Evolutionary conservation across 2,797 vertebrate species (phyloP), one percentile per base, ranked within the genome.

Genomic region (Pachyuromys duprasi): DNA sequence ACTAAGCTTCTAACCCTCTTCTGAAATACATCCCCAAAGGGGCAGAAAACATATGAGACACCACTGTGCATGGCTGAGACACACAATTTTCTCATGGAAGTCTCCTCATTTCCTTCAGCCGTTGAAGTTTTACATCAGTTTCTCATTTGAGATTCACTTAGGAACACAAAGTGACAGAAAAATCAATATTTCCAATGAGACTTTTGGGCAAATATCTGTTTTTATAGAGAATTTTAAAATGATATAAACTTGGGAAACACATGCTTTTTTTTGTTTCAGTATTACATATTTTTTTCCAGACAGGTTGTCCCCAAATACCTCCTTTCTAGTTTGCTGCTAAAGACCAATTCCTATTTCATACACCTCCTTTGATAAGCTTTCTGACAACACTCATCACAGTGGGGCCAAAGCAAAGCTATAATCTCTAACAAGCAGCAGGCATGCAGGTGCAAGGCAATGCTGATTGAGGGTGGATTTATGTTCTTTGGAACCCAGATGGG

Each of bases 401-500:
- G 89, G 62, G 39, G 87, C 93, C 92, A 93, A 86, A 69, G 20
- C 60, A 76, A 86, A 97, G 69, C 67, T 94, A 67, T 82, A 83
- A 97, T 96, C 96, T 97, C 96, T 80, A 62, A 93, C 96, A 97
- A 94, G 90, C 65, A 92, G 24, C 79, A 89, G 79, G 94, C 94
- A 97, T 90, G 93, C 86, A 75, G 62, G 89, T 93, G 90, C 87
- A 92, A 83, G 95, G 86, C 92, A 80, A 95, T 74, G 90, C 86
- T 98, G 97, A 86, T 78, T 83, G 94, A 81, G 33, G 31, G 55
- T 36, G 90, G 96, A 97, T 97, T 97, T 97, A 96, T 96, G 93
- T 88, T 89, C 96, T 96, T 90, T 96, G 96, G 96, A 97, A 94
- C 80, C 90, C 39, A 95, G 69, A 96, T 67, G 75, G 95, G 92